Base-by-base conservation (phyloP, 2,797 vertebrate genomes). In the Paratrypauchen microcephalus region DNA sequence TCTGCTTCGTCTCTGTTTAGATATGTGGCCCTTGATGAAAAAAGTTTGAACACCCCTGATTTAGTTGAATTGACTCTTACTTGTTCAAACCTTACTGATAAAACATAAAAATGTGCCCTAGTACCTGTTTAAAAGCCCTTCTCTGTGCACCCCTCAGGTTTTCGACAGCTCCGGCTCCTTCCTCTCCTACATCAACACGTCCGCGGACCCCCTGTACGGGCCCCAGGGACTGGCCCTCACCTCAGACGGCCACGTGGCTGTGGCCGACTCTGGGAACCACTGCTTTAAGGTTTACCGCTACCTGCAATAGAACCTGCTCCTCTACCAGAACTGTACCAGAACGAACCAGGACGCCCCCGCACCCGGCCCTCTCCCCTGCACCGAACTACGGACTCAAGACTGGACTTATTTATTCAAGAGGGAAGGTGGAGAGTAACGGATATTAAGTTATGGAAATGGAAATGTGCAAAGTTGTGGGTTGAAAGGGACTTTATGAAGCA, bases 201-300 rank as follows among this genome's bases (percentile, higher is more conserved):
- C 95, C 0, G 97, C 95, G 0, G 97, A 99, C 87, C 97, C 97
- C 0, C 94, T 99, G 24, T 98, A 99, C 0, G 97, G 97, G 5
- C 97, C 97, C 0, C 97, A 98, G 88, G 97, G 96, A 69, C 86
- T 99, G 92, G 95, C 97, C 15, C 95, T 99, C 80, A 98, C 97
- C 12, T 96, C 96, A 0, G 97, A 99, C 0, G 97, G 97, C 23
- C 97, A 99, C 0, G 97, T 99, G 72, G 96, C 96, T 0, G 97
- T 98, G 86, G 97, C 97, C 0, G 97, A 99, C 86, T 97, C 97
- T 0, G 97, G 97, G 75, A 99, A 99, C 92, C 97, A 99, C 92
- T 99, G 97, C 89, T 99, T 99, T 90, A 99, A 99, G 90, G 95
- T 97, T 65, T 99, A 99, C 86, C 95, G 97, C 75, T 99, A 98